Evolutionary conservation across 2,888 invertebrate species (phyloP).

Genomic region (Thumatha senex): DNA sequence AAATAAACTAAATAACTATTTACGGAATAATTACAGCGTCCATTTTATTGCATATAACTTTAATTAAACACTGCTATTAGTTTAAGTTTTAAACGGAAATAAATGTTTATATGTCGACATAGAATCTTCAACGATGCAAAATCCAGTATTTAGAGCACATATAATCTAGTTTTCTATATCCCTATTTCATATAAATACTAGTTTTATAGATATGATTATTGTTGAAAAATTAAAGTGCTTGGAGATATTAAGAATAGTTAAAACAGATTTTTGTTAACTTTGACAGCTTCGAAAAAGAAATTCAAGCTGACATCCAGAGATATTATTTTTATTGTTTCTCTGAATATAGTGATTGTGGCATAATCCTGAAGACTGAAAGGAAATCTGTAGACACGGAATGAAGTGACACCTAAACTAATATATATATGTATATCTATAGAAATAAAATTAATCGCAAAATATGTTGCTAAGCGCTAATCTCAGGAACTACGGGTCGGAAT

Average conservation of each 20-base stretch:
- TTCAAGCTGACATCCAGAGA: neutral
- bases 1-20: neutral
- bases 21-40: constrained; percentile 15
- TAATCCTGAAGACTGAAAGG: too few relatives aligned
- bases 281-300: neutral
- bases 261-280: neutral
- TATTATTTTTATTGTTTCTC: too few relatives aligned
- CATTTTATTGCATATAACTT: constrained; percentile 27
- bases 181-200: constrained; percentile 22
- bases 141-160: constrained; percentile 11
- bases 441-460: too few relatives aligned
- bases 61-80: constrained; percentile 26
- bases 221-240: constrained; percentile 13
- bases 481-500: too few relatives aligned
- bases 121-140: constrained; percentile 16
- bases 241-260: neutral
- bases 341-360: too few relatives aligned
- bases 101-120: constrained; percentile 17
- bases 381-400: too few relatives aligned
- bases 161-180: constrained; percentile 20
- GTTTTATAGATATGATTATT: constrained; percentile 9
- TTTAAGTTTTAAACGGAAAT: constrained; percentile 23
- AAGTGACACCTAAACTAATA: too few relatives aligned
- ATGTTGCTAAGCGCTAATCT: too few relatives aligned
- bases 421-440: too few relatives aligned